Evolutionary conservation across 1,140 invertebrate genomes (phyloP).

Genomic region (Drosophila orena): DNA sequence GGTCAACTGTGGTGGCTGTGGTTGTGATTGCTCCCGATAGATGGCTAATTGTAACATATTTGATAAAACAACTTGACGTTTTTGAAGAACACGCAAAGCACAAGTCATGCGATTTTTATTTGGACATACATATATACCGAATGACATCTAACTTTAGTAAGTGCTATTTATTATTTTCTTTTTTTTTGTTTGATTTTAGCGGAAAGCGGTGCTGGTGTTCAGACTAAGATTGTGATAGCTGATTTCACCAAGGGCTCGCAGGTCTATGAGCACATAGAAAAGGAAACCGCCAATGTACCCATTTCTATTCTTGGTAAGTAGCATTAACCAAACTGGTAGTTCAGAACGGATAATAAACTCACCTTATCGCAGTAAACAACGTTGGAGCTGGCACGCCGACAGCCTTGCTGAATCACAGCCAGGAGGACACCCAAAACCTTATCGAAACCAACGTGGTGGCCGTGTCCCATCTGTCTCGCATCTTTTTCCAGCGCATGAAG

Average conservation of each 20-base stretch:
- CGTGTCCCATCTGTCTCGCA: conserved; percentile 92
- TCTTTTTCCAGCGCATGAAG: conserved; percentile 92
- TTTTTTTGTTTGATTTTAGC: not conserved
- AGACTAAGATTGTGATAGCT: conserved; percentile 90
- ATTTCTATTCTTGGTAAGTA: conserved; percentile 92
- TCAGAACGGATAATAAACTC: not conserved
- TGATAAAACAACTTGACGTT: not conserved
- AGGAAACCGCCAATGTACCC: conserved; percentile 88
- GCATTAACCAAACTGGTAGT: not conserved
- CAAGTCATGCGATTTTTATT: conserved; percentile 3
- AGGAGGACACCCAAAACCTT: conserved; percentile 91
- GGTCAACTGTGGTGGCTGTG: not conserved
- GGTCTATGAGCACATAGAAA: conserved; percentile 89
- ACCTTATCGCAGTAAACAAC: conserved; percentile 91
- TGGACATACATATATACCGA: not conserved
- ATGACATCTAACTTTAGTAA: not conserved
- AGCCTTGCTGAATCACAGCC: conserved; percentile 90
- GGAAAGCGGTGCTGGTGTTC: conserved; percentile 86
- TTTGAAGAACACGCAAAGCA: conserved; percentile 20
- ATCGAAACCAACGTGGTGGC: conserved; percentile 94
- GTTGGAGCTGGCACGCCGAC: conserved; percentile 93
- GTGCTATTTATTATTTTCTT: not conserved
- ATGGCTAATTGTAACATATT: not conserved
- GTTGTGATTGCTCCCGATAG: conserved; percentile 9
- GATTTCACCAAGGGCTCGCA: conserved; percentile 92